Conservation (phyloP, 2,113 vertebrate genomes). For the Pomatorhinus ruficollis region DNA sequence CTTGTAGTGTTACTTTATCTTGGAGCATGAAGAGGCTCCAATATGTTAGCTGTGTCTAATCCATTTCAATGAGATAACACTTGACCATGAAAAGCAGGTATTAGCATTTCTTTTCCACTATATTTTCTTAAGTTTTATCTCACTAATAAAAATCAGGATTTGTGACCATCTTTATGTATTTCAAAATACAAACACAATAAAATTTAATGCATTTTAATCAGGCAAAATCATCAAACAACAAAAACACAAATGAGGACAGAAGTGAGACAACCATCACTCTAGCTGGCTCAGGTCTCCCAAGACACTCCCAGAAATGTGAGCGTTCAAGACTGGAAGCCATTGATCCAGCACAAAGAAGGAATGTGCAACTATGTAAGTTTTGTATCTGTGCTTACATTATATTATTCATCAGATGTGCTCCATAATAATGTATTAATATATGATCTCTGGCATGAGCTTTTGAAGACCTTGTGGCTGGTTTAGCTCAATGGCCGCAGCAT, state of each 20-base stretch:
- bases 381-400: not conserved
- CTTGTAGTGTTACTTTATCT: not conserved
- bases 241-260: not conserved
- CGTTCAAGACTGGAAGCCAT: not conserved
- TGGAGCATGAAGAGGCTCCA: not conserved
- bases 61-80: not conserved
- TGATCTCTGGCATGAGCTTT: not conserved
- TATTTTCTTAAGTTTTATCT: not conserved
- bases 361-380: fast-evolving
- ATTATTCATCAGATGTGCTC: not conserved
- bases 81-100: not conserved
- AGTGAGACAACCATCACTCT: not conserved
- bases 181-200: not conserved
- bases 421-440: not conserved
- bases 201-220: not conserved
- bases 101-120: not conserved
- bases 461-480: not conserved
- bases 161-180: not conserved
- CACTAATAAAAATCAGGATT: not conserved
- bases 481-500: not conserved
- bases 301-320: not conserved
- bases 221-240: not conserved
- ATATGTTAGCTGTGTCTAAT: not conserved
- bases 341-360: not conserved
- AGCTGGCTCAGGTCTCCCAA: not conserved